Percentiles rank a stretch among this genome's conserved stretches.
Evolutionary conservation across 2,888 invertebrate species (phyloP).

Genomic region (Tuta absoluta): DNA sequence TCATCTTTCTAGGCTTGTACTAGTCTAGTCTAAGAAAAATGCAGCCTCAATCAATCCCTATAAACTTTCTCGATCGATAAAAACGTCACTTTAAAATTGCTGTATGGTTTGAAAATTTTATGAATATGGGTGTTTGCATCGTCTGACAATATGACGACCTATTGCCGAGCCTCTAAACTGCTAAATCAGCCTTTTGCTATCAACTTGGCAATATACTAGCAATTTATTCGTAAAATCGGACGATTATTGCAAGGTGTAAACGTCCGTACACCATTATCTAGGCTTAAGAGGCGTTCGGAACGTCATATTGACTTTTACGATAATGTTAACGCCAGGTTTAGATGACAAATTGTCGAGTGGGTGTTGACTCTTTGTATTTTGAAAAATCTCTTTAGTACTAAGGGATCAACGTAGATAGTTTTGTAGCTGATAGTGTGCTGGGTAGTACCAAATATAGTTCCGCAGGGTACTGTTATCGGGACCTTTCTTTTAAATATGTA

Average conservation of each 20-base stretch:
- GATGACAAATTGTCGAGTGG: slow-evolving; percentile 15
- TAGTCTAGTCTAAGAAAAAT: background rate
- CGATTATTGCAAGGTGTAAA: slow-evolving; percentile 22
- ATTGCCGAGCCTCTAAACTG: slow-evolving; percentile 9
- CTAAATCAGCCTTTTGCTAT: slow-evolving; percentile 14
- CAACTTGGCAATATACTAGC: slow-evolving; percentile 1
- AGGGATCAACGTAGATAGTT: no score
- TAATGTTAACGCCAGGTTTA: slow-evolving; percentile 22
- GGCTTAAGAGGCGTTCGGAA: slow-evolving; percentile 22
- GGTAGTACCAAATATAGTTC: no score
- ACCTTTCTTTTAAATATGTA: no score
- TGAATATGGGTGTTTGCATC: background rate
- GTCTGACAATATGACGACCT: slow-evolving; percentile 5
- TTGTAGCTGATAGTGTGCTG: no score
- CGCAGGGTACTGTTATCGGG: no score
- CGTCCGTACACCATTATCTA: slow-evolving; percentile 21
- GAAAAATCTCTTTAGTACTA: no score
- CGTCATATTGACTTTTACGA: slow-evolving; percentile 28
- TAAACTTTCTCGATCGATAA: background rate
- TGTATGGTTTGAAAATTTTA: background rate
- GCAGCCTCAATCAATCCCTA: background rate
- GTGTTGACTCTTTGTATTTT: background rate
- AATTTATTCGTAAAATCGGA: slow-evolving; percentile 23
- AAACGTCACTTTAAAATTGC: background rate
- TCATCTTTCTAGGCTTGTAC: background rate